These are phyloP conservation scores for Berghia stephanieae DNA, from an alignment of 1,140 invertebrate genomes.

Conservation along the genomic window DNA sequence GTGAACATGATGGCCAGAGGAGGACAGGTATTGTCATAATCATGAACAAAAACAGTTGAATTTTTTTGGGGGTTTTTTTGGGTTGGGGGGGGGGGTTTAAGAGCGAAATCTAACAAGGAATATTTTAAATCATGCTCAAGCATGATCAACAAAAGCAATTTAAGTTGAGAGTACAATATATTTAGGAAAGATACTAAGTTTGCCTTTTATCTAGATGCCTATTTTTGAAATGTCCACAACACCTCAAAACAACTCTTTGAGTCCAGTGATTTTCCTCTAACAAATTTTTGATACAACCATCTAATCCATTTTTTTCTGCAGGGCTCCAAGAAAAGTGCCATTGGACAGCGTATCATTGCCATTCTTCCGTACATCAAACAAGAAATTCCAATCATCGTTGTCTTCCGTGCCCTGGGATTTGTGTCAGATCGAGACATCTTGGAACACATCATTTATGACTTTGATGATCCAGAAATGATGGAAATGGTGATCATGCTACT, in stretches of 20 bases:
- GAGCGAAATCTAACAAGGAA: too few relatives aligned
- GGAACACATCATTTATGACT: slow-evolving; percentile 99
- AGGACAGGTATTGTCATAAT: slow-evolving; percentile 77
- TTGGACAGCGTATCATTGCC: slow-evolving; percentile 97
- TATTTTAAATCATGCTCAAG: too few relatives aligned
- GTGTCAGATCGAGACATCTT: slow-evolving; percentile 98
- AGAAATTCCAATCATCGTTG: slow-evolving; percentile 99
- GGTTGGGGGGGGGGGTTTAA: too few relatives aligned
- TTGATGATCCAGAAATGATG: slow-evolving; percentile 99
- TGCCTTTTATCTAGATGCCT: too few relatives aligned
- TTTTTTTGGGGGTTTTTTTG: too few relatives aligned
- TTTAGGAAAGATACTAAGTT: too few relatives aligned
- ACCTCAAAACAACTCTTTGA: neutral
- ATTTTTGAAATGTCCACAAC: too few relatives aligned
- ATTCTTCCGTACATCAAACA: slow-evolving; percentile 98
- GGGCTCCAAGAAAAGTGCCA: slow-evolving; percentile 95
- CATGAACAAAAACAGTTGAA: too few relatives aligned
- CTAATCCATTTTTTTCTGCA: slow-evolving; percentile 65
- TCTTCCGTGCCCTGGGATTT: slow-evolving; percentile 94
- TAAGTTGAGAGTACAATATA: too few relatives aligned
- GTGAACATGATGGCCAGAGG: slow-evolving; percentile 99
- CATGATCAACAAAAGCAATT: too few relatives aligned
- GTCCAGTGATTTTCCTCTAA: too few relatives aligned
- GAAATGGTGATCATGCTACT: slow-evolving; percentile 96
- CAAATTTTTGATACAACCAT: too few relatives aligned